Conservation (phyloP, 2,113 vertebrate genomes). For the Stictonetta naevosa region DNA sequence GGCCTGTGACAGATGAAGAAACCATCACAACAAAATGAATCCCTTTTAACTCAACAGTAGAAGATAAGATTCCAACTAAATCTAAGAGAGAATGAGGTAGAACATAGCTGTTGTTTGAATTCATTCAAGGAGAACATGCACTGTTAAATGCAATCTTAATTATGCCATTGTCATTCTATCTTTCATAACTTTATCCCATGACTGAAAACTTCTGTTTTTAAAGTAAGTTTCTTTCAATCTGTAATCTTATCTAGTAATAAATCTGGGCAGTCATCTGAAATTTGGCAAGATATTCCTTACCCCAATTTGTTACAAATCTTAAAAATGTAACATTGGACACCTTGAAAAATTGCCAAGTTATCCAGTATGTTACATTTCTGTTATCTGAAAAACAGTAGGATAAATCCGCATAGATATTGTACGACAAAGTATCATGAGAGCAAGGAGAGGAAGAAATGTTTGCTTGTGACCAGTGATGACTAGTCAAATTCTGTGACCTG, state of each 20-base stretch:
- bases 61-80: neutral
- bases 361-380: neutral
- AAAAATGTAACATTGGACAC: neutral
- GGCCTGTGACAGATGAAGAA: neutral
- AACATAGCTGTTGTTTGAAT: neutral
- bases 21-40: neutral
- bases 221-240: neutral
- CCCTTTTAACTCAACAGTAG: accelerated
- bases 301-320: neutral
- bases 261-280: neutral
- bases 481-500: neutral
- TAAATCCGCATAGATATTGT: neutral
- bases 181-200: neutral
- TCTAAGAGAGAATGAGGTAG: neutral
- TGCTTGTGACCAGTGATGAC: neutral
- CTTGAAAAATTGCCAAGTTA: constrained; percentile 4
- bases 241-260: neutral
- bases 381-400: neutral
- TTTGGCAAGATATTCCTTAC: neutral
- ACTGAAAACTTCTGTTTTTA: neutral
- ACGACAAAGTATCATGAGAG: neutral
- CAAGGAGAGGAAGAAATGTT: neutral
- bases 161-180: neutral
- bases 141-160: neutral
- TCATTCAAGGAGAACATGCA: neutral